Base-by-base conservation (phyloP, 2,888 invertebrate genomes). In the Zygothrica quintamaculata region DNA sequence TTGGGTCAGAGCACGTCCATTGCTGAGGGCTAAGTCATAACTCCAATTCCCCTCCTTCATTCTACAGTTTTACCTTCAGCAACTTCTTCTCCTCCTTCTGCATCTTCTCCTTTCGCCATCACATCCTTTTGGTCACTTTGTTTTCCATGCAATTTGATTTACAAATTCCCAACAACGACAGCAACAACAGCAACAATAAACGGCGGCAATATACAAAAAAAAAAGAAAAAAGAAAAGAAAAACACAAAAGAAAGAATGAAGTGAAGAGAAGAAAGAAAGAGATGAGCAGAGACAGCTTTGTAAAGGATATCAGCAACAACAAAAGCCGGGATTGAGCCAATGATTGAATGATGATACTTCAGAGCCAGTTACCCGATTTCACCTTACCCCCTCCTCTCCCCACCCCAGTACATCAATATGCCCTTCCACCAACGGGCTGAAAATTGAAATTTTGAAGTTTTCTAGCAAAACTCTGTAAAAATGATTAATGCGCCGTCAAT, bases 101-200 rank as follows among this genome's bases (percentile, higher is more conserved):
- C 5, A 29, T 33, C 31, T 11, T 13, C 7, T 16, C 33, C 12
- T 7, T 13, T 3, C 4, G 9, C 18, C 11, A n/a, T 13, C 0
- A 1, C n/a, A 5, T 11, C 25, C n/a, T 11, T 34, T 36, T 36
- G 37, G 43, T 50, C 57, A 65, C 73, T 73, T 65, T 56, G 70
- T 73, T 84, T 81, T 81, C 58, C 73, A 57, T 78, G 66, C 73
- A 85, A 81, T 81, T 85, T 78, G 68, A 76, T 76, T 77, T 65
- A 66, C 69, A 74, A 75, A 75, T 64, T 50, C 55, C 26, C 37
- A 56, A 12, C 43, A 48, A 48, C 62, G 57, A 40, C 33, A 52
- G 51, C 29, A 53, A 37, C 15, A 36, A 36, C 13, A 34, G 39
- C 56, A 40, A 46, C 36, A n/a, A 31, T 42, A 51, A 60, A 73